Percentiles rank a stretch among this genome's conserved stretches.
Conservation (phyloP, 2,888 invertebrate species). For the Himalopsyche kuldschensis region DNA sequence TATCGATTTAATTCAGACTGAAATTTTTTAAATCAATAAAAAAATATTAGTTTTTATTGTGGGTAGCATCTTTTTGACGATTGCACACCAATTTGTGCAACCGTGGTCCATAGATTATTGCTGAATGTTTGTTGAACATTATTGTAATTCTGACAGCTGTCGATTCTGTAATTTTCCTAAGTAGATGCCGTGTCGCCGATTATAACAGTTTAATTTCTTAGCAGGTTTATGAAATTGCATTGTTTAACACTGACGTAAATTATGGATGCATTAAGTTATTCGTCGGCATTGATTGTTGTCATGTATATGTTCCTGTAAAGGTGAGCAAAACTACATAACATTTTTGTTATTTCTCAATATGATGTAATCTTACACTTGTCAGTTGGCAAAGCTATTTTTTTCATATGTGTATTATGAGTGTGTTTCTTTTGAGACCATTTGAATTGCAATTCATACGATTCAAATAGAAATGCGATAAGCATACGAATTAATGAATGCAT, state of each 20-base stretch:
- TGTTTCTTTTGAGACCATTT: too few species aligned
- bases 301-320: constrained; percentile 18
- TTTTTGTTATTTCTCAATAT: constrained; percentile 19
- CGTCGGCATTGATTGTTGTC: background rate
- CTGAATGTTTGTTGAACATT: background rate
- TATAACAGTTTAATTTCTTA: constrained; percentile 5
- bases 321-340: constrained; percentile 5
- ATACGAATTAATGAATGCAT: too few species aligned
- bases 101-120: background rate
- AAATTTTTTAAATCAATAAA: too few species aligned
- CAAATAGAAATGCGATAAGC: too few species aligned
- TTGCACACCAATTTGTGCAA: background rate
- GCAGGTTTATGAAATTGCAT: constrained; percentile 11
- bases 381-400: background rate
- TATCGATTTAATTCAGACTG: too few species aligned
- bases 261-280: constrained; percentile 6
- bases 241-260: background rate
- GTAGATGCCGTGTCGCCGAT: background rate
- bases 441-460: too few species aligned
- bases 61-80: too few species aligned
- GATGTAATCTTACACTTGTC: constrained; percentile 18
- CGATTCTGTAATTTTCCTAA: background rate
- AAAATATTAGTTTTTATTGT: too few species aligned
- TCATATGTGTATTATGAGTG: too few species aligned
- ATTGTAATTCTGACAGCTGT: constrained; percentile 13